Conservation (phyloP, 2,797 vertebrate genomes). For the Sarcoramphus papa region DNA sequence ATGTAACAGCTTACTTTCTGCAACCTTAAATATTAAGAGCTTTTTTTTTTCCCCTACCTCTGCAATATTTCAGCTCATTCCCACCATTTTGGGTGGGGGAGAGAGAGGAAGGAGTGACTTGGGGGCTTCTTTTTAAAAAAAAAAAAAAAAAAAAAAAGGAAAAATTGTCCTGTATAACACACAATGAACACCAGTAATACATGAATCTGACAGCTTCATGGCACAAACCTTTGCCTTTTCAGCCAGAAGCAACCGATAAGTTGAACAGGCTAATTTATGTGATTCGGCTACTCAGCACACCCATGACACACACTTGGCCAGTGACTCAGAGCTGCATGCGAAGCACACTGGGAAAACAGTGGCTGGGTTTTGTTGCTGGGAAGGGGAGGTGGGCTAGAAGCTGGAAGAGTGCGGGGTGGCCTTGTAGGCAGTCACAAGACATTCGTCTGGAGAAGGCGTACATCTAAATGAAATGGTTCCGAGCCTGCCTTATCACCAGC, state of each 20-base stretch:
- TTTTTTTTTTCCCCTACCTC: neutral
- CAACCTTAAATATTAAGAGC: neutral
- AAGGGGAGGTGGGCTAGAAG: neutral
- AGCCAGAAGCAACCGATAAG: neutral
- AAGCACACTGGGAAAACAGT: accelerated
- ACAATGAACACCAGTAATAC: neutral
- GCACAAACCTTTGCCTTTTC: neutral
- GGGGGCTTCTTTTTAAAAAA: neutral
- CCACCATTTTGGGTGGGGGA: neutral
- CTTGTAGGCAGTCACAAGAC: neutral
- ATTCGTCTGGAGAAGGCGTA: neutral
- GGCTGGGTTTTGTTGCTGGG: neutral
- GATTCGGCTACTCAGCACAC: neutral
- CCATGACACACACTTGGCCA: neutral
- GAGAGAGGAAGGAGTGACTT: neutral
- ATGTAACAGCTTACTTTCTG: neutral
- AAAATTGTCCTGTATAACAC: neutral
- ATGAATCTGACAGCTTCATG: neutral
- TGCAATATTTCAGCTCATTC: neutral
- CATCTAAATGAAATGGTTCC: neutral
- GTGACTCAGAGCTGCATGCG: neutral
- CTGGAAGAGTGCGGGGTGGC: neutral
- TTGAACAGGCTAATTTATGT: neutral
- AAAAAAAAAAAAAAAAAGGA: neutral
- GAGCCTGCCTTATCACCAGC: neutral